Conservation (phyloP, 2,888 invertebrate genomes). For the Villa cingulata region DNA sequence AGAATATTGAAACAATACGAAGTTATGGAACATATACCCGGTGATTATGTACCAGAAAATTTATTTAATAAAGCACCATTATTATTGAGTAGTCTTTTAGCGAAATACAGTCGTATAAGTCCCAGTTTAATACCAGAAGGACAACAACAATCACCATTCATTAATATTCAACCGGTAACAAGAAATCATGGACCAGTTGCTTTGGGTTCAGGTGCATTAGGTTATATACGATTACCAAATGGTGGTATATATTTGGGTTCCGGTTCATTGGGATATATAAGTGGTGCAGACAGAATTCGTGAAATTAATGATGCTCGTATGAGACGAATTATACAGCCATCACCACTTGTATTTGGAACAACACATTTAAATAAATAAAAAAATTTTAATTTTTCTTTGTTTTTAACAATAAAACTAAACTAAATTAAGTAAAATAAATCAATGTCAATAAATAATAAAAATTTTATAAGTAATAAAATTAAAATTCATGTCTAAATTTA, state of each 20-base stretch:
- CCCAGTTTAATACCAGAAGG: constrained; percentile 1
- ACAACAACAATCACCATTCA: constrained; percentile 1
- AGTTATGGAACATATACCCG: constrained; percentile 32
- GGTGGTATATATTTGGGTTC: constrained; percentile 35
- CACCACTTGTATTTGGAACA: constrained; percentile 24
- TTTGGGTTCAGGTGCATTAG: constrained; percentile 34
- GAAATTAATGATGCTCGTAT: constrained; percentile 26
- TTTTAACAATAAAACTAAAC: too few relatives aligned
- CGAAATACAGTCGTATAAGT: constrained; percentile 15
- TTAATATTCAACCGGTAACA: constrained; percentile 11
- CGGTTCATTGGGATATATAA: constrained; percentile 34
- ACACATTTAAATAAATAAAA: background rate
- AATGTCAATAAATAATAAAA: too few relatives aligned
- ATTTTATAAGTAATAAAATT: too few relatives aligned
- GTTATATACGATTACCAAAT: constrained; percentile 31
- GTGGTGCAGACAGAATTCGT: constrained; percentile 25
- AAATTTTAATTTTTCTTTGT: too few relatives aligned
- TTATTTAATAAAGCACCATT: constrained; percentile 20
- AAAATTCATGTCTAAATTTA: too few relatives aligned
- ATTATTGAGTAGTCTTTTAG: constrained; percentile 21
- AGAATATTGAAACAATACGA: constrained; percentile 33
- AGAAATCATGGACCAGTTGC: constrained; percentile 23
- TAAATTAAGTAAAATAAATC: too few relatives aligned
- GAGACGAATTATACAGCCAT: constrained; percentile 23
- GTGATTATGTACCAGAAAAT: constrained; percentile 26